Percentiles rank a stretch among this genome's conserved stretches.
Conservation (phyloP, 92 coral and sea anemone genomes). For the Zoanthus gigantus region DNA sequence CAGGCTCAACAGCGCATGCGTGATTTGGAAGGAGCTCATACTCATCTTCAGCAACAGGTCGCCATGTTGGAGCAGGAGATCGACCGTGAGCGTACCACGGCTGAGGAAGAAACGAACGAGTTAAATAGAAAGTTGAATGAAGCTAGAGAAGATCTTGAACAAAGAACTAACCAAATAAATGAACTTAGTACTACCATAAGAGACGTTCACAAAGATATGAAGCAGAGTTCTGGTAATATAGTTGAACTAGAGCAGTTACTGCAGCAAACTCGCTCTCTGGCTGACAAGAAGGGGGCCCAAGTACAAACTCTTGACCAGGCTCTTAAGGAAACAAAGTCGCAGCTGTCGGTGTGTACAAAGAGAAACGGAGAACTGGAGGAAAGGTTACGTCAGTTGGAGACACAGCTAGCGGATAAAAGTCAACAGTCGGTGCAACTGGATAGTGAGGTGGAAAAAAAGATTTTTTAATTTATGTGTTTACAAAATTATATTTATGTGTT, state of each 20-base stretch:
- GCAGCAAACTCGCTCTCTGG: constrained; percentile 85
- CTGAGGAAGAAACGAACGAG: constrained; percentile 76
- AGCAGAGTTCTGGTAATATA: constrained; percentile 86
- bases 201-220: constrained; percentile 96
- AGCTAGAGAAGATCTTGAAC: constrained; percentile 81
- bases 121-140: constrained; percentile 74
- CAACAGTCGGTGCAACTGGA: constrained; percentile 72
- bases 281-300: constrained; percentile 88
- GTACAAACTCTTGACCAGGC: constrained; percentile 85
- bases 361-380: constrained; percentile 88
- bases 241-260: constrained; percentile 94
- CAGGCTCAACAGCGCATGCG: constrained; percentile 79
- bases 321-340: constrained; percentile 82
- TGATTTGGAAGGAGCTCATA: constrained; percentile 80
- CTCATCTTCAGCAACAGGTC: constrained; percentile 90
- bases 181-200: constrained; percentile 84
- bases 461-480: not conserved
- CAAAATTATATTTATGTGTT: too few relatives aligned
- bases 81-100: constrained; percentile 80
- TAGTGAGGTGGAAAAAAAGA: constrained; percentile 60
- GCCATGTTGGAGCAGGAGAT: constrained; percentile 85
- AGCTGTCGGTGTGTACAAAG: constrained; percentile 80
- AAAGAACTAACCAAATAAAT: constrained; percentile 82
- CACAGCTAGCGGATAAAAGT: constrained; percentile 68
- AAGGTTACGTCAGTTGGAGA: constrained; percentile 71